Percentiles rank a stretch among this genome's conserved stretches.
phyloP scores from a whole-genome alignment of 1,140 invertebrate species.

The Drosophila paulistorum region DNA sequence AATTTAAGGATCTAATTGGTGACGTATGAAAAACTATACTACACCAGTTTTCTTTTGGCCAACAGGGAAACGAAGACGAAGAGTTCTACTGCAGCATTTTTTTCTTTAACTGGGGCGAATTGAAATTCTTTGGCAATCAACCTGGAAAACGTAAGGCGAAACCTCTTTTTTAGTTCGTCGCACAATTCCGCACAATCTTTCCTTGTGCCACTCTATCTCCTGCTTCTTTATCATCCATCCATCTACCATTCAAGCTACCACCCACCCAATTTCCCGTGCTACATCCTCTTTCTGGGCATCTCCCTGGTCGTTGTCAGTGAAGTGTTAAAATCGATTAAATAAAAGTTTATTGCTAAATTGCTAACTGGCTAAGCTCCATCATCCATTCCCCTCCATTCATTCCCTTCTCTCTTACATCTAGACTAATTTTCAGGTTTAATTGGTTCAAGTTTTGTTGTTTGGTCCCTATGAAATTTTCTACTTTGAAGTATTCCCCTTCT shows the following conservation, averaged over 20 bases:
- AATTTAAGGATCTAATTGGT: slow-evolving; percentile 58
- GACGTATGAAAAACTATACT: slow-evolving; percentile 45
- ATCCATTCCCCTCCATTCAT: background rate
- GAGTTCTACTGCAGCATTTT: background rate
- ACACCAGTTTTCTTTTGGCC: slow-evolving; percentile 24
- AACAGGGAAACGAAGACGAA: background rate
- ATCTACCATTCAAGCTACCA: background rate
- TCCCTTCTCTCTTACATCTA: background rate
- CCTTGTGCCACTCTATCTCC: background rate
- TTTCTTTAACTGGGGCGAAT: slow-evolving; percentile 33
- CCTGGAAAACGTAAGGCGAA: background rate
- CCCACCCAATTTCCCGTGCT: slow-evolving; percentile 1
- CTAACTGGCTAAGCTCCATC: slow-evolving; percentile 62
- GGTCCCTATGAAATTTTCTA: slow-evolving; percentile 42
- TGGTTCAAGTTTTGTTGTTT: slow-evolving; percentile 29
- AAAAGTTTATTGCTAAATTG: slow-evolving; percentile 80
- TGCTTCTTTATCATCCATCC: slow-evolving; percentile 5
- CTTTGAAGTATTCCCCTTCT: slow-evolving; percentile 42
- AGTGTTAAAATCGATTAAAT: slow-evolving; percentile 81
- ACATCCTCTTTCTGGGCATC: background rate
- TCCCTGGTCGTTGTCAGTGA: slow-evolving; percentile 52
- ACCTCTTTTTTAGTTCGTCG: slow-evolving; percentile 52
- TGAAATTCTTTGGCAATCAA: slow-evolving; percentile 56
- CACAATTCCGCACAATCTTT: slow-evolving; percentile 55
- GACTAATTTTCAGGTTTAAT: slow-evolving; percentile 21